Base-by-base conservation (phyloP, 1,140 invertebrate genomes). In the Ostrea denselamellosa region DNA sequence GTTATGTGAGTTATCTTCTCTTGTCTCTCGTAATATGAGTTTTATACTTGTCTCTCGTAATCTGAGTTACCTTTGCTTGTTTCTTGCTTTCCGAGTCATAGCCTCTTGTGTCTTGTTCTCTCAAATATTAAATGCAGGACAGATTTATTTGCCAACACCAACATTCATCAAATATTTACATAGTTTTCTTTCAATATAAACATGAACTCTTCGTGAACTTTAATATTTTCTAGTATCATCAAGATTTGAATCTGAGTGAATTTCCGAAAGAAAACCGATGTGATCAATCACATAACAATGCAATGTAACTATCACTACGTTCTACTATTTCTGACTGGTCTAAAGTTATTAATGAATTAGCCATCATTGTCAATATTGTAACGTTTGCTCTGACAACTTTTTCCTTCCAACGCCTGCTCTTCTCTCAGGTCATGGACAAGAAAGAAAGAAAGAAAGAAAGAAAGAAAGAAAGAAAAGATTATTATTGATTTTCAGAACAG, bases 331-430 rank as follows among this genome's bases (percentile, higher is more conserved):
- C 12, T 14, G 2, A 77, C 22, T 12, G 25, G 12, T 77, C 28
- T 62, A 17, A 34, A 77, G 68, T 34, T 25, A 77, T 77, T 77
- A 77, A 77, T 77, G 68, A 77, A 77, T 77, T 77, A 77, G 28
- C 68, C 25, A 77, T 77, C 12, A 77, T 0, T 77, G 68, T 77
- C 9, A 77, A 77, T 34, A 34, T 10, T 5, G 28, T 4, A 77
- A 25, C 28, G 12, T 14, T 77, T 77, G 12, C 22, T 12, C 14
- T 77, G 22, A 34, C 68, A 34, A 77, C 68, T 25, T 14, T 28
- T 17, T 28, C 28, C 68, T 34, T 44, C 8, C 25, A 14, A 28
- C 14, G 25, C 68, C 17, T 58, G 8, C 19, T 58, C 14, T 58
- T 58, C 56, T 19, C n/a, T 62, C 17, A 62, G 56, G 56, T 62